Conservation (phyloP, 1,140 invertebrate genomes). For the Heliconius melpomene region DNA sequence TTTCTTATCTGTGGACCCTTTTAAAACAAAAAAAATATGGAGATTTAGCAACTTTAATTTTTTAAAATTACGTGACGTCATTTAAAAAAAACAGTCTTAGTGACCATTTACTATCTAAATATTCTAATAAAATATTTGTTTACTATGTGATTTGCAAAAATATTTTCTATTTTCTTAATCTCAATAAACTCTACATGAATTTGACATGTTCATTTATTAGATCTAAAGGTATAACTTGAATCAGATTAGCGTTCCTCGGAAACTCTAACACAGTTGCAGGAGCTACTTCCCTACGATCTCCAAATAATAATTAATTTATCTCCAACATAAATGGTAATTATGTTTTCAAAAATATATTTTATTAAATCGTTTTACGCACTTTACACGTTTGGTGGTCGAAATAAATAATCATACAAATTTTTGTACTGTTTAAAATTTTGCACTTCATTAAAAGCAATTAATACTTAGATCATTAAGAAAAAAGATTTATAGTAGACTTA, state of each 20-base stretch:
- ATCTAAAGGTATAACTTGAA: background rate
- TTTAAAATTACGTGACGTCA: no score
- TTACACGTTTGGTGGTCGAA: background rate
- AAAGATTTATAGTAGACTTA: background rate
- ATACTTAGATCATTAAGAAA: background rate
- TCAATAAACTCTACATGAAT: background rate
- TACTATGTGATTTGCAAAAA: background rate
- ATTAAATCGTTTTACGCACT: background rate
- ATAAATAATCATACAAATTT: background rate
- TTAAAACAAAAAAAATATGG: background rate
- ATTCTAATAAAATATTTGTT: background rate
- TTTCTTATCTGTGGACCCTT: background rate
- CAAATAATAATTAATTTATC: background rate
- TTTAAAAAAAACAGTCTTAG: no score
- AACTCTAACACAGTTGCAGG: background rate
- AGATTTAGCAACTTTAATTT: background rate
- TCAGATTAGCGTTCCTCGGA: background rate
- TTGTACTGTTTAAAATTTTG: background rate
- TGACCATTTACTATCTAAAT: no score
- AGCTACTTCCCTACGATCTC: background rate
- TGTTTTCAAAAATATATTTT: background rate
- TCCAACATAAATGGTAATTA: constrained; percentile 4
- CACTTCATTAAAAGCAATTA: background rate
- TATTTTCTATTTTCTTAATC: background rate
- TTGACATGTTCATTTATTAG: background rate